These are phyloP conservation scores for Pseudocheirus occidentalis DNA, from an alignment of 2,797 vertebrate species.

Conservation along the genomic window DNA sequence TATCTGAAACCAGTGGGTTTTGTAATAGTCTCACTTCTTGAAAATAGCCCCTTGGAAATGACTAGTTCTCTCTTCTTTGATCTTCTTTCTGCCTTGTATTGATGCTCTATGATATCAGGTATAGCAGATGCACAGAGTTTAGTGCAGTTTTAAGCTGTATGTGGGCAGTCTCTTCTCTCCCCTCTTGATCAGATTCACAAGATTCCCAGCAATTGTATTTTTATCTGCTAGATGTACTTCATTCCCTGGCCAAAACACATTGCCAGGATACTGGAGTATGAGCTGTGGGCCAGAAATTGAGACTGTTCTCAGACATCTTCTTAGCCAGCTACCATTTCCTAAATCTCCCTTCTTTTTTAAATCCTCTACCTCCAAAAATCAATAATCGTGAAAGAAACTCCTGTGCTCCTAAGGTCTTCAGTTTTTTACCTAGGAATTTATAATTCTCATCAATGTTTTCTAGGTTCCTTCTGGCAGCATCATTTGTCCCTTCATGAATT, in stretches of 20 bases:
- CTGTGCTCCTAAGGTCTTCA: no score
- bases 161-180: background rate
- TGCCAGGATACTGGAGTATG: background rate
- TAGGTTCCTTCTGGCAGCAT: no score
- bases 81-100: background rate
- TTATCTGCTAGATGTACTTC: background rate
- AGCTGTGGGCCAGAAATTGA: no score
- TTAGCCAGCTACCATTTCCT: no score
- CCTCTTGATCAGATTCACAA: background rate
- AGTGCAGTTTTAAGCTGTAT: background rate
- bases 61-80: background rate
- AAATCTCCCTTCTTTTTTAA: no score
- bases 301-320: no score
- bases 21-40: background rate
- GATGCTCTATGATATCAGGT: background rate
- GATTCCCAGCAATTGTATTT: background rate
- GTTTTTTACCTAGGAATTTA: no score
- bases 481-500: no score
- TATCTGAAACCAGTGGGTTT: background rate
- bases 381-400: no score
- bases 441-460: no score
- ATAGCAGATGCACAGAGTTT: background rate
- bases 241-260: background rate
- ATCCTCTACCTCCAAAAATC: no score
- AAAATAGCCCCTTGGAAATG: background rate